Evolutionary conservation across 2,797 vertebrate species (phyloP), one percentile per base, ranked within the genome.

Genomic region (Masticophis lateralis): DNA sequence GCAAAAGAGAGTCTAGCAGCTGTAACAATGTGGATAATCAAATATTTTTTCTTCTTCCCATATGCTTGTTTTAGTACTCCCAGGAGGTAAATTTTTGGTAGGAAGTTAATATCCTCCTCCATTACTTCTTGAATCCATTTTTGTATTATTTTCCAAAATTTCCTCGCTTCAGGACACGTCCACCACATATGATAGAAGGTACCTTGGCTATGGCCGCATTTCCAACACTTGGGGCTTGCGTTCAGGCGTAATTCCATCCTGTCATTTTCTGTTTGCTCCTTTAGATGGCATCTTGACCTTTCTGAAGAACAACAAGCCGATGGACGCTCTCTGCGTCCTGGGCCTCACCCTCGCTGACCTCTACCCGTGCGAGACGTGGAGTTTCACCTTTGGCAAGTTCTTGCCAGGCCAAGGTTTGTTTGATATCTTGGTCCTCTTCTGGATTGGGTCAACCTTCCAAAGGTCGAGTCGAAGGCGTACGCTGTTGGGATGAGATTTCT

Each of bases 281-380:
- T 5, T 18, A 98, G 98, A 97, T 12, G 97, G 98, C 86, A 97
- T 98, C 95, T 93, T 98, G 96, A 97, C 96, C 61, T 98, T 98
- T 94, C 94, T 98, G 96, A 98, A 97, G 96, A 97, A 96, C 96
- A 96, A 97, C 92, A 98, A 98, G 91, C 98, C 98, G 0, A 96
- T 95, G 27, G 98, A 98, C 0, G 98, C 98, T 0, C 93, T 98
- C 53, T 98, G 98, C 0, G 97, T 98, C 87, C 96, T 98, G 56
- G 98, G 98, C 69, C 97, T 98, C 90, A 98, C 98, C 0, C 93
- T 98, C 89, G 93, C 96, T 0, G 98, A 98, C 91, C 97, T 98
- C 89, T 98, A 98, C 66, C 97, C 98, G 0, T 95, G 96, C 2
- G 98, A 98, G 90, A 96, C 97, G 47, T 98, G 98, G 98, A 96